Evolutionary conservation across 2,888 invertebrate genomes (phyloP).

Genomic region (Pandemis cinnamomeana): DNA sequence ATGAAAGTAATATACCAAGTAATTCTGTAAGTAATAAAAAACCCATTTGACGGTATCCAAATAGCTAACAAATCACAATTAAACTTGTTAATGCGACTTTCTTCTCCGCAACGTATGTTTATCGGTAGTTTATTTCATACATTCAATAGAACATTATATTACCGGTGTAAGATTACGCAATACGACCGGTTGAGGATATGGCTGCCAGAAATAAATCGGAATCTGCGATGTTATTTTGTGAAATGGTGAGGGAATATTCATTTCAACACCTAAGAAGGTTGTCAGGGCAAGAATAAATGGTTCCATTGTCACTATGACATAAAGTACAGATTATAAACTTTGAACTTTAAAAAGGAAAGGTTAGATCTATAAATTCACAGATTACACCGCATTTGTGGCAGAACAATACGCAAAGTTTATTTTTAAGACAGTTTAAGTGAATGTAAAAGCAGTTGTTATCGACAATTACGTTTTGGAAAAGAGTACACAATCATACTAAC

Average conservation of each 20-base stretch:
- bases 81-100: slow-evolving; percentile 16
- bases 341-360: neutral
- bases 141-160: slow-evolving; percentile 21
- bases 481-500: slow-evolving; percentile 30
- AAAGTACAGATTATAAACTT: neutral
- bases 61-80: slow-evolving; percentile 14
- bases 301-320: neutral
- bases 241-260: slow-evolving; percentile 38
- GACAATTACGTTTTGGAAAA: slow-evolving; percentile 24
- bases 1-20: slow-evolving; percentile 3
- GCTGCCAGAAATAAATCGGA: slow-evolving; percentile 46
- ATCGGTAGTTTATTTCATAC: slow-evolving; percentile 17
- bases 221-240: slow-evolving; percentile 43
- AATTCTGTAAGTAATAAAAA: slow-evolving; percentile 11
- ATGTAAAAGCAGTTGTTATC: neutral
- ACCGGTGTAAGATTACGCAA: slow-evolving; percentile 36
- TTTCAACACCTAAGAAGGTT: slow-evolving; percentile 33
- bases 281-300: slow-evolving; percentile 23
- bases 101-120: slow-evolving; percentile 28
- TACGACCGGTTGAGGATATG: slow-evolving; percentile 40
- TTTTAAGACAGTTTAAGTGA: neutral
- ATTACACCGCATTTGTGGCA: slow-evolving; percentile 5
- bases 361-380: neutral
- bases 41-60: slow-evolving; percentile 12
- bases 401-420: neutral